Base-by-base conservation (phyloP, 2,888 invertebrate genomes). In the Hirtodrosophila trivittata region DNA sequence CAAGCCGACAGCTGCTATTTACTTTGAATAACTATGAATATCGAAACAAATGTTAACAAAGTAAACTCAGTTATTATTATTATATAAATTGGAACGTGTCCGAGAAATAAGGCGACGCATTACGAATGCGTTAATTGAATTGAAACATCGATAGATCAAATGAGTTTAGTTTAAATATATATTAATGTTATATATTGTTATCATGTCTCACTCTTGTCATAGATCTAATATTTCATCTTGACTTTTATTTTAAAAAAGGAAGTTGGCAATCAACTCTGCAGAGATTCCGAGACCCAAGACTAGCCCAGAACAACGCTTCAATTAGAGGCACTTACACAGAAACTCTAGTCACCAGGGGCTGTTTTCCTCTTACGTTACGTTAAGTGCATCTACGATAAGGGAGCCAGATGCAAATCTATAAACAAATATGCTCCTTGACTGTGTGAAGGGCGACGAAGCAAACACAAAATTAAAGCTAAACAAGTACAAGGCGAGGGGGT, bases 351-450 rank as follows among this genome's bases (percentile, higher is more conserved):
- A 28, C 6, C 14, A 12, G 63, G 33, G 41, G 46, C 16, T 33
- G 18, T 33, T 38, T 39, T 25, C 14, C 37, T 33, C 35, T 58
- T 35, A 56, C 56, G n/a, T 21, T 21, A 5, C 5, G 35, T 46
- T 56, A 16, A 39, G 14, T 42, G 25, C 39, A 63, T 50, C 64
- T 35, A 45, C 28, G 75, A 82, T 82, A 85, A 76, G 43, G 65
- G 64, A 49, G 51, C 45, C 71, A 81, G 87, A 87, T 87, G 71
- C 65, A 66, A 86, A 88, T 88, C 86, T 80, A 51, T 49, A 33
- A 56, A 56, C 82, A 87, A 87, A 87, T 88, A 87, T 87, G 88
- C 88, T 71, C 35, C 37, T 49, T 86, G 88, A 84, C 84, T 87
- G 58, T 54, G 49, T 28, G 21, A 52, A 52, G 60, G 38, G 38